Conservation (phyloP, 2,797 vertebrate species). For the Gymnoscopelus braueri region DNA sequence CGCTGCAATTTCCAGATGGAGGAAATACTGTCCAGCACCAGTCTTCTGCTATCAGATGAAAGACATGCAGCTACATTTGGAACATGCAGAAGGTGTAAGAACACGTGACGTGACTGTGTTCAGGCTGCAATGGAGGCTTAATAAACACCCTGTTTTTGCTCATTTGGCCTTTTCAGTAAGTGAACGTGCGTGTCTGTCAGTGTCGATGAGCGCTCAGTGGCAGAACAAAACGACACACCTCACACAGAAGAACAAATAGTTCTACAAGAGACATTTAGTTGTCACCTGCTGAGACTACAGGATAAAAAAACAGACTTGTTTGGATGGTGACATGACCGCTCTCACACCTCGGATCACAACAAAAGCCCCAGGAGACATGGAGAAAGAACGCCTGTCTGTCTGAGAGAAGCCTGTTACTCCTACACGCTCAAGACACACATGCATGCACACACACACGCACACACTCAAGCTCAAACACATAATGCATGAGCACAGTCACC, state of each 20-base stretch:
- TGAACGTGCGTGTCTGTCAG: slow-evolving; percentile 4
- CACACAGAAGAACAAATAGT: slow-evolving; percentile 9
- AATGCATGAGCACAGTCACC: slow-evolving; percentile 34
- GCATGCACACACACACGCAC: not conserved
- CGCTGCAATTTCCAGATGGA: not conserved
- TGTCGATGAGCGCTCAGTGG: not conserved
- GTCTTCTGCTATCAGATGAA: not conserved
- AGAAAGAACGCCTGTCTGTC: slow-evolving; percentile 78
- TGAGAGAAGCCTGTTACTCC: slow-evolving; percentile 65
- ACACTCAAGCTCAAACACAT: slow-evolving; percentile 21
- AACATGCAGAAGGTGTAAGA: not conserved
- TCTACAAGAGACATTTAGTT: slow-evolving; percentile 32
- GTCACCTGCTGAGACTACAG: slow-evolving; percentile 47
- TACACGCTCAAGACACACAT: slow-evolving; percentile 7
- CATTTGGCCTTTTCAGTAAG: slow-evolving; percentile 10
- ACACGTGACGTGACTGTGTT: no score
- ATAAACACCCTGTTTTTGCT: slow-evolving; percentile 4
- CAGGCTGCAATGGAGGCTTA: no score
- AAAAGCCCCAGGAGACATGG: slow-evolving; percentile 69
- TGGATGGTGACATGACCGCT: slow-evolving; percentile 68
- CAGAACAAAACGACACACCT: slow-evolving; percentile 6
- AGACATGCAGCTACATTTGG: not conserved
- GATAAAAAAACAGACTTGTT: slow-evolving; percentile 68
- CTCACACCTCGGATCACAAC: slow-evolving; percentile 76
- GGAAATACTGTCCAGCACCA: not conserved